phyloP scores from a whole-genome alignment of 2,888 invertebrate species.

The Gortyna flavago region DNA sequence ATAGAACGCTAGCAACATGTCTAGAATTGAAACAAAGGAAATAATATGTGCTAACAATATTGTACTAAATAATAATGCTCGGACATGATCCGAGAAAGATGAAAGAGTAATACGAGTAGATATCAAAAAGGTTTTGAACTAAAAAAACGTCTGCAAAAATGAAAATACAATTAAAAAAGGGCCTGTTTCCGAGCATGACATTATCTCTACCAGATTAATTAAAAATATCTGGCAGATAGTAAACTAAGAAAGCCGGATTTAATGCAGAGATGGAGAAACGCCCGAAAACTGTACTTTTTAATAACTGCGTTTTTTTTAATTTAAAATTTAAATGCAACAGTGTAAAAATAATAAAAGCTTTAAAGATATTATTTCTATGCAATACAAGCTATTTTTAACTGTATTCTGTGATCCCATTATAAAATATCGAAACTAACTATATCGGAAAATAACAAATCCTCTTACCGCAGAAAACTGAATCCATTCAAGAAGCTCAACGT shows the following conservation, averaged over 20 bases:
- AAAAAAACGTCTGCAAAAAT: not conserved
- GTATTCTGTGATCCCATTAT: not conserved
- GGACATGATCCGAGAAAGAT: not conserved
- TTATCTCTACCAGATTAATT: not conserved
- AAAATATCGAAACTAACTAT: constrained; percentile 33
- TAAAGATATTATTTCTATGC: not conserved
- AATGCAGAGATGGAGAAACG: not conserved
- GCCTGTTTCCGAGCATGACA: no score
- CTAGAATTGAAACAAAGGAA: constrained; percentile 6
- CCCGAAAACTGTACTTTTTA: not conserved
- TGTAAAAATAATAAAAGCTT: not conserved
- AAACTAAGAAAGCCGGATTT: no score
- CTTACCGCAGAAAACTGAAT: constrained; percentile 29
- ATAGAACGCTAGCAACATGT: not conserved
- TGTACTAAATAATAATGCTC: not conserved
- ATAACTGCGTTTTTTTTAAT: no score
- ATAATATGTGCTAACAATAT: not conserved
- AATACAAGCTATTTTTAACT: constrained; percentile 3
- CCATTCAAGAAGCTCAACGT: constrained; percentile 21
- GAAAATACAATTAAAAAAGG: not conserved
- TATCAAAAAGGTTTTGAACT: not conserved
- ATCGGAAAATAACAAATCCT: constrained; percentile 50
- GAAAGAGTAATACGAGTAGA: not conserved
- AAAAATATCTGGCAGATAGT: not conserved
- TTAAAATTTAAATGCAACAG: not conserved